These are phyloP conservation scores for Sminthurinus signatus DNA, from an alignment of 1,140 invertebrate species.

Conservation along the genomic window DNA sequence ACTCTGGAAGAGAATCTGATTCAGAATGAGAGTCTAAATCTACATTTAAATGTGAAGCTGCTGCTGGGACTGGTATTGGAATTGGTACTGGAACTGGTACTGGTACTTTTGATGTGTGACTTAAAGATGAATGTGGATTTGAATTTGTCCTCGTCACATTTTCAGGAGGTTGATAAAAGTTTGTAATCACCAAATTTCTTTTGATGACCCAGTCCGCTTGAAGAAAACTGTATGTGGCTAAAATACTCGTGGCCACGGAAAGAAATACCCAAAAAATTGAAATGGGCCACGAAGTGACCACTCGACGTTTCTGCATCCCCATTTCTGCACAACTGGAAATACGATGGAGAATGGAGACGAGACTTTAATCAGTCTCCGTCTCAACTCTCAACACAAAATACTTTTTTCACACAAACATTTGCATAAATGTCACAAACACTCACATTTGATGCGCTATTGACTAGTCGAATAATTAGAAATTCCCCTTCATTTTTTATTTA, in stretches of 20 bases:
- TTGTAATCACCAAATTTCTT: constrained; percentile 23
- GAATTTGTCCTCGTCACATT: not conserved
- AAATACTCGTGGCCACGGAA: constrained; percentile 18
- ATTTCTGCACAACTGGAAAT: not conserved
- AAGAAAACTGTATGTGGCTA: constrained; percentile 34
- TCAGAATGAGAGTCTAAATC: no score
- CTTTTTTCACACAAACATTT: no score
- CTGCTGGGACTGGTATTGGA: not conserved
- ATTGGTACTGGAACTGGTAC: not conserved
- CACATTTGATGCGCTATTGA: not conserved
- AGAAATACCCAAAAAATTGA: constrained; percentile 30
- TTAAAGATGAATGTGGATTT: not conserved
- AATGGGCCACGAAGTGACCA: constrained; percentile 30
- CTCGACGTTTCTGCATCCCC: constrained; percentile 9
- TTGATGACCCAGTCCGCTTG: constrained; percentile 37
- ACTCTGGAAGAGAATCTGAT: no score
- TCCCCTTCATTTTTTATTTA: no score
- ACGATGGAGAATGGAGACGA: no score
- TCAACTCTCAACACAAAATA: no score
- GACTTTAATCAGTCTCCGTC: no score
- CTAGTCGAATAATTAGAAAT: not conserved
- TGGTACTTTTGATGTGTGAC: no score
- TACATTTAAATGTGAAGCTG: not conserved
- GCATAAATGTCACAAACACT: not conserved
- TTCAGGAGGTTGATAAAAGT: constrained; percentile 12